These are phyloP conservation scores for Acanthochromis polyacanthus DNA, from an alignment of 2,113 vertebrate genomes.

Conservation along the genomic window DNA sequence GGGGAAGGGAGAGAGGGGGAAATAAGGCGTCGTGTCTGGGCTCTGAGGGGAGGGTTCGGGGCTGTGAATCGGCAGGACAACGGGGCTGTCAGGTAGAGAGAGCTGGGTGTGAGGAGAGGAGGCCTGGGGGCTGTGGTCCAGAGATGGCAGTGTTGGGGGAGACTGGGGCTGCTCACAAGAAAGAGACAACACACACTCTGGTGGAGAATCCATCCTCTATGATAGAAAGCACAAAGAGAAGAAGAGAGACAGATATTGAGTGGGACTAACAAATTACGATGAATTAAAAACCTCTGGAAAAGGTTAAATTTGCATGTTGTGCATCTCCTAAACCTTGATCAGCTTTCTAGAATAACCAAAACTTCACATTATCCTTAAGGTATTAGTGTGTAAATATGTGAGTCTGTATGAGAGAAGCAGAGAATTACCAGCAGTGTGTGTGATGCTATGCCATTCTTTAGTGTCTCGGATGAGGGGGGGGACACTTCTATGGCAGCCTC, in stretches of 20 bases:
- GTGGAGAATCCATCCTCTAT: constrained; percentile 87
- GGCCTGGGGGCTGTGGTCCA: constrained; percentile 84
- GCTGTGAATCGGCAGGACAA: constrained; percentile 66
- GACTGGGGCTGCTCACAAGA: constrained; percentile 82
- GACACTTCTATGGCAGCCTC: constrained; percentile 69
- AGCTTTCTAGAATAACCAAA: constrained; percentile 1
- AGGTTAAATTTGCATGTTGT: constrained; percentile 47
- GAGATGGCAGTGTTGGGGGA: constrained; percentile 80
- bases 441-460: constrained; percentile 82
- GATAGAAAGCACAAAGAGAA: constrained; percentile 31
- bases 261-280: background rate
- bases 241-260: constrained; percentile 22
- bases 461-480: constrained; percentile 65
- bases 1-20: constrained; percentile 78
- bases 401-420: background rate
- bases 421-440: constrained; percentile 77
- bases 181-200: constrained; percentile 85
- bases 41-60: constrained; percentile 72
- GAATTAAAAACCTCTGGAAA: constrained; percentile 4
- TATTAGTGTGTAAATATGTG: background rate
- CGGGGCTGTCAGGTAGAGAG: constrained; percentile 64
- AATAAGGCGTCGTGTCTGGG: constrained; percentile 70
- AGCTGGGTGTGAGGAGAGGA: constrained; percentile 63
- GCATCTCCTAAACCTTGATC: constrained; percentile 53
- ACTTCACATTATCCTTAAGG: constrained; percentile 2